Conservation (phyloP, 2,888 invertebrate genomes). For the Diplazon laetatorius region DNA sequence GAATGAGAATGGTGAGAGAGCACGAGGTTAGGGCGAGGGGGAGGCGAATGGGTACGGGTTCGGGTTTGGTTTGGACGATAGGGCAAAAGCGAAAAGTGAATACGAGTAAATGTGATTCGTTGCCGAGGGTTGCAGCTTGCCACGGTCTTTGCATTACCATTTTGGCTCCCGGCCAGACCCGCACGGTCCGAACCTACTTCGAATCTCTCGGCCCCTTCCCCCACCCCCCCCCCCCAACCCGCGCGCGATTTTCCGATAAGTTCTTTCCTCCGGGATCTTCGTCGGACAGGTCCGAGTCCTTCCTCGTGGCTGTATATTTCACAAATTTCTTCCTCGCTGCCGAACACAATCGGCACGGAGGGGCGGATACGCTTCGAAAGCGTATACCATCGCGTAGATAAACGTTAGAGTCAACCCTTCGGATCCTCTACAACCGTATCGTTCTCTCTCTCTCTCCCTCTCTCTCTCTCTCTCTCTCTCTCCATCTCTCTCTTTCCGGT, state of each 20-base stretch:
- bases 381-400: too few relatives aligned
- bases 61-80: conserved; percentile 40
- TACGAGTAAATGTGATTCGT: conserved; percentile 75
- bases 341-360: too few relatives aligned
- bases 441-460: neutral
- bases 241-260: conserved; percentile 76
- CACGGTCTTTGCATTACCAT: conserved; percentile 76
- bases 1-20: neutral
- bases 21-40: neutral
- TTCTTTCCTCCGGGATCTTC: neutral
- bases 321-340: conserved; percentile 1
- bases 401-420: too few relatives aligned
- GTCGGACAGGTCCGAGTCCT: neutral
- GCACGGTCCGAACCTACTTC: conserved; percentile 69
- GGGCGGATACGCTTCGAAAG: too few relatives aligned
- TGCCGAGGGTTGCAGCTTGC: conserved; percentile 64
- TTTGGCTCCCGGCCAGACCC: conserved; percentile 75
- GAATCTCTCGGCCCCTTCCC: too few relatives aligned
- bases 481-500: neutral
- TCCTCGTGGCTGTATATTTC: neutral
- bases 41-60: conserved; percentile 39
- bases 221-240: too few relatives aligned
- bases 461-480: neutral
- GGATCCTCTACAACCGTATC: too few relatives aligned
- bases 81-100: conserved; percentile 75